Evolutionary conservation across 2,113 vertebrate species (phyloP), one percentile per base, ranked within the genome.

Genomic region (Podarcis muralis): DNA sequence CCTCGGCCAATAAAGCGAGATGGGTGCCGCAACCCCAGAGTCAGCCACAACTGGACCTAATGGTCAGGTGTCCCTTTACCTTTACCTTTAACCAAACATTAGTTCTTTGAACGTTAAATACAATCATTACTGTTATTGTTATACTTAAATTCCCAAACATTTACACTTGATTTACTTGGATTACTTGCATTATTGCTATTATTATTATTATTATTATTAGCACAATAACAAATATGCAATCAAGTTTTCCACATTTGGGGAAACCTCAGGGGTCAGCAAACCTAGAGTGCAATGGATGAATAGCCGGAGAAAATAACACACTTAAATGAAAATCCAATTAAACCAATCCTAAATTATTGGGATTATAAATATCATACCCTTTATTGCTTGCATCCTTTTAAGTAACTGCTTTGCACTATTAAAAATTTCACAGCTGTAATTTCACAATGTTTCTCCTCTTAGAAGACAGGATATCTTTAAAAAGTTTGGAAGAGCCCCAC

Each of bases 401-500:
- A 71, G 71, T 66, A 80, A 81, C 74, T 48, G 7, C 5, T 32
- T 68, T 32, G 37, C 8, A 13, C 35, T 35, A 25, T 32, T 79
- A 65, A 89, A 25, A 71, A 35, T 25, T 77, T 65, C 23, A 66
- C 37, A 22, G 43, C 35, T 71, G n/a, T 53, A 71, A 35, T 25
- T 77, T 65, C 15, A 66, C 30, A 22, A n/a, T 71, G n/a, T 15
- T 35, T 69, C 87, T 71, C 43, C 25, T 88, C 48, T 53, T 53
- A 12, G 48, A 43, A 83, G 9, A 0, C 1, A 53, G 3, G 43
- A 88, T 3, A 0, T 12, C 22, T n/a, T 27, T 66, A 57, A 40
- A 37, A 71, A 91, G 74, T 94, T 95, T 90, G 90, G 80, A 92
- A 95, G 86, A 82, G 93, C 93, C 90, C 93, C 95, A 95, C 93